Percentiles rank a stretch among this genome's conserved stretches.
Evolutionary conservation across 1,140 invertebrate species (phyloP).

Genomic region (Prorops nasuta): DNA sequence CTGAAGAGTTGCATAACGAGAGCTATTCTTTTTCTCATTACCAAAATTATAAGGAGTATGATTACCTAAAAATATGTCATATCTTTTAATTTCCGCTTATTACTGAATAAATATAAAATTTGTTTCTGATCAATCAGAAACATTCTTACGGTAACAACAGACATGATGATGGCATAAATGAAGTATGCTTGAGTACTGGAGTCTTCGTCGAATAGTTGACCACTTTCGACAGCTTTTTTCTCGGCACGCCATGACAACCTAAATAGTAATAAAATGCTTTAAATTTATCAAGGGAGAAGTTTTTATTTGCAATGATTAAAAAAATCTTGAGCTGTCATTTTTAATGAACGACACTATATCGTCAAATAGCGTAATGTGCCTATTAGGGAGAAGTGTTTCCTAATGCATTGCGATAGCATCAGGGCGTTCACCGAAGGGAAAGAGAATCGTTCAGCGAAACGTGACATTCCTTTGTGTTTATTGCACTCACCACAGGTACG

Average conservation of each 20-base stretch:
- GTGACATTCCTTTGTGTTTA: neutral
- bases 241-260: slow-evolving; percentile 39
- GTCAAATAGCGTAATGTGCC: too few relatives aligned
- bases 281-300: too few relatives aligned
- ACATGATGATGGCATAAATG: slow-evolving; percentile 62
- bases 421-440: too few relatives aligned
- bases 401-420: too few relatives aligned
- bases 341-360: too few relatives aligned
- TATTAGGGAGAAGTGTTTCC: too few relatives aligned
- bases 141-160: slow-evolving; percentile 61
- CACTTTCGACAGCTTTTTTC: slow-evolving; percentile 38
- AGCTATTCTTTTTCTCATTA: slow-evolving; percentile 71
- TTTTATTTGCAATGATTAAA: too few relatives aligned
- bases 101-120: neutral
- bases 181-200: slow-evolving; percentile 50
- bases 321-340: too few relatives aligned
- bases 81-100: neutral
- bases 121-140: neutral
- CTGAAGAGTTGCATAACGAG: slow-evolving; percentile 71
- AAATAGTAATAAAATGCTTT: too few relatives aligned
- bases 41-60: slow-evolving; percentile 66
- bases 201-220: slow-evolving; percentile 43
- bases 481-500: slow-evolving; percentile 66
- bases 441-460: too few relatives aligned
- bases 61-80: slow-evolving; percentile 48